Conservation (phyloP, 2,113 vertebrate genomes). For the Montifringilla adamsi region DNA sequence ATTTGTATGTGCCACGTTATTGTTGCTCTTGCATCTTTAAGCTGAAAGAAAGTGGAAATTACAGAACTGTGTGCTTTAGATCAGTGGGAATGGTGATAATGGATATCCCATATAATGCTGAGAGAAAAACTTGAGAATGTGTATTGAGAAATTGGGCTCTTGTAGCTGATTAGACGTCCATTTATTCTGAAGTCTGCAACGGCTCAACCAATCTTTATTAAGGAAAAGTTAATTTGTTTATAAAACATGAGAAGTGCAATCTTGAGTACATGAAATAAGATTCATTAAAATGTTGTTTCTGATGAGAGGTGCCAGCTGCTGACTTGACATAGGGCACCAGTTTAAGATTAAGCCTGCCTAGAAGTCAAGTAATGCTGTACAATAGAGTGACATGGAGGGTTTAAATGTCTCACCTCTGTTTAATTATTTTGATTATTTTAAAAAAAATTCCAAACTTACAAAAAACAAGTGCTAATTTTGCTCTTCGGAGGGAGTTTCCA, state of each 20-base stretch:
- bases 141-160: not conserved
- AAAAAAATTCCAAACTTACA: not conserved
- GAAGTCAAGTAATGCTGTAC: not conserved
- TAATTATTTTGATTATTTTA: not conserved
- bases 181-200: conserved; percentile 10
- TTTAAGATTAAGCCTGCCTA: not conserved
- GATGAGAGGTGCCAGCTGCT: conserved; percentile 40
- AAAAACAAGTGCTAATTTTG: not conserved
- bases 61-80: not conserved
- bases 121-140: not conserved
- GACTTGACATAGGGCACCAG: conserved; percentile 5
- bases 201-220: conserved; percentile 8
- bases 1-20: not conserved
- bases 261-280: conserved; percentile 29
- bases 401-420: not conserved
- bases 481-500: not conserved
- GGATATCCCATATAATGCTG: not conserved
- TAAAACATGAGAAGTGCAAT: conserved; percentile 46
- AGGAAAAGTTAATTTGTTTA: conserved; percentile 53
- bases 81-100: not conserved
- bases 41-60: not conserved
- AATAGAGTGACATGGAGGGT: not conserved
- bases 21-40: not conserved
- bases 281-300: conserved; percentile 24
- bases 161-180: not conserved